Conservation (phyloP, 2,888 invertebrate genomes). For the Pachycephus smyrnensis region DNA sequence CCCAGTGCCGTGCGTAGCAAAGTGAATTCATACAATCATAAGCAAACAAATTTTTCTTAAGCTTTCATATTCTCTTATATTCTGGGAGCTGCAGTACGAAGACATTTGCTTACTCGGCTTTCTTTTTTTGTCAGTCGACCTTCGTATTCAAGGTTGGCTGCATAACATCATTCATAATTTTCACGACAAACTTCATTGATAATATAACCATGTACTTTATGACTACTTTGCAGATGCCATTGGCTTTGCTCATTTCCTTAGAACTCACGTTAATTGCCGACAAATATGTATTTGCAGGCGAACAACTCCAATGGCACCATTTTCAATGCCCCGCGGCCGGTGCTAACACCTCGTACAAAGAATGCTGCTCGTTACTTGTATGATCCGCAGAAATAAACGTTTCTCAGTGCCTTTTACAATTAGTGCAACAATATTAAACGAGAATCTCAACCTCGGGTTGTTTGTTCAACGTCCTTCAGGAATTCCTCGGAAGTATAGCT, state of each 20-base stretch:
- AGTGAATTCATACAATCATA: background rate
- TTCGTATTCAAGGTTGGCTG: background rate
- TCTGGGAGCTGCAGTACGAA: background rate
- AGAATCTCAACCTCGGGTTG: background rate
- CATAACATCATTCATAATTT: background rate
- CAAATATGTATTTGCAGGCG: slow-evolving; percentile 11
- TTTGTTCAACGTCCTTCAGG: slow-evolving; percentile 2
- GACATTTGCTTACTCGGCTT: background rate
- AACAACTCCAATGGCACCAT: background rate
- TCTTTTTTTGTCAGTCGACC: background rate
- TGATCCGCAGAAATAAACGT: background rate
- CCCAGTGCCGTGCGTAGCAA: background rate
- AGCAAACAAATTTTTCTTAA: background rate
- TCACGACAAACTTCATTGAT: background rate
- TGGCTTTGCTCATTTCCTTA: slow-evolving; percentile 13
- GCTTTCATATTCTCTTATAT: background rate
- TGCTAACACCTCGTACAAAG: background rate
- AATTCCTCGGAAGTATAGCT: background rate
- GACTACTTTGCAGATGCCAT: background rate
- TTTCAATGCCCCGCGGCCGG: background rate
- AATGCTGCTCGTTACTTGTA: background rate
- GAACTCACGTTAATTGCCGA: slow-evolving; percentile 17
- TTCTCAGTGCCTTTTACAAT: background rate
- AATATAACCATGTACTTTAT: background rate
- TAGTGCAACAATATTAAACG: background rate